phyloP scores from a whole-genome alignment of 2,113 vertebrate species.

The Varanus salvator region DNA sequence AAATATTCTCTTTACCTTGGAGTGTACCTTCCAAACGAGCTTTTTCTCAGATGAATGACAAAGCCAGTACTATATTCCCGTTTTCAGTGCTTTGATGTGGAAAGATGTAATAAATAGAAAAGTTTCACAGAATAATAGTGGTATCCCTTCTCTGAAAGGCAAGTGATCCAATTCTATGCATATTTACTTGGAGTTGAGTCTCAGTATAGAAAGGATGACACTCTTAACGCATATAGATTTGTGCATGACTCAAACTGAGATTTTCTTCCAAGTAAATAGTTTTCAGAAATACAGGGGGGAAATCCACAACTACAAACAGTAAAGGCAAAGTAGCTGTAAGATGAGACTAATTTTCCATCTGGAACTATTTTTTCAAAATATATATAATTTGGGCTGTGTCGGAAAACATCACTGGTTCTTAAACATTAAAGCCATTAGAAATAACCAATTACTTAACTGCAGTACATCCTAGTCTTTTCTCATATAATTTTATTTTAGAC shows the following conservation, averaged over 20 bases:
- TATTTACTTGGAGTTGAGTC: not conserved
- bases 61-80: slow-evolving; percentile 41
- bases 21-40: not conserved
- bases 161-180: slow-evolving; percentile 34
- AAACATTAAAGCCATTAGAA: not conserved
- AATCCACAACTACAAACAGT: not conserved
- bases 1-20: not conserved
- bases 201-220: not conserved
- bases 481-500: slow-evolving; percentile 13
- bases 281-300: not conserved
- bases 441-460: slow-evolving; percentile 18
- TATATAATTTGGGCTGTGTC: not conserved
- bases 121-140: slow-evolving; percentile 27
- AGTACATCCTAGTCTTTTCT: not conserved
- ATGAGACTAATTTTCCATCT: slow-evolving; percentile 1
- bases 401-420: not conserved
- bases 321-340: slow-evolving; percentile 32
- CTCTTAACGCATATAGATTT: not conserved
- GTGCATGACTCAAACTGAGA: not conserved
- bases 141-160: slow-evolving; percentile 40
- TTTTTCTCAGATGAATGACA: not conserved
- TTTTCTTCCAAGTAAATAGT: not conserved
- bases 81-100: slow-evolving; percentile 47
- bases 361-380: not conserved
- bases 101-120: slow-evolving; percentile 46